Conservation (phyloP, 2,888 invertebrate species). For the Meghimatium bilineatum region DNA sequence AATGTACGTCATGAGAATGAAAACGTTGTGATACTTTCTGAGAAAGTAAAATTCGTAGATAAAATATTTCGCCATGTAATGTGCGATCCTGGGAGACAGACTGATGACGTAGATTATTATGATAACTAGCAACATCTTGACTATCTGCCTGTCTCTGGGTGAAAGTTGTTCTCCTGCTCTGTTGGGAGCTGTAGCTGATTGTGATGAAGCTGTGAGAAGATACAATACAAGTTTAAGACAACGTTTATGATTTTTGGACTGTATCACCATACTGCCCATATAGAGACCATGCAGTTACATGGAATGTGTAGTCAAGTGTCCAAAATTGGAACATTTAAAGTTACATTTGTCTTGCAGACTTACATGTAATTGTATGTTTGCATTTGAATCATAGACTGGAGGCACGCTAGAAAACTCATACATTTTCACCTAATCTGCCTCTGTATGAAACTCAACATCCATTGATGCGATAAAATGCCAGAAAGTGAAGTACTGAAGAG, state of each 20-base stretch:
- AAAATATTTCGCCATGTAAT: conserved; percentile 30
- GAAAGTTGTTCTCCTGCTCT: not conserved
- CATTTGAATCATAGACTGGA: too few species aligned
- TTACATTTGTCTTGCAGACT: too few species aligned
- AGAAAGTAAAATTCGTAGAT: conserved; percentile 29
- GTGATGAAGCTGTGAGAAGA: not conserved
- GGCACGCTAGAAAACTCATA: too few species aligned
- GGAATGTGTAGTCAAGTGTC: too few species aligned
- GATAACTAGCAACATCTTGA: conserved; percentile 21
- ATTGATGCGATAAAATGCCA: too few species aligned
- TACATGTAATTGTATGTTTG: too few species aligned
- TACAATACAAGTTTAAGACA: not conserved
- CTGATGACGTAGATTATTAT: conserved; percentile 24
- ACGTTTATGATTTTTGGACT: not conserved
- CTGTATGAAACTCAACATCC: too few species aligned
- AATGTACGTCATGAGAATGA: conserved; percentile 11
- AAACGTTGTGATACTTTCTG: conserved; percentile 29
- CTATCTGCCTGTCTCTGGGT: conserved; percentile 11
- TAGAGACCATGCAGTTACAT: too few species aligned
- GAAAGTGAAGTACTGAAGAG: too few species aligned
- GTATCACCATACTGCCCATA: too few species aligned
- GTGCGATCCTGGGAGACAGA: conserved; percentile 6
- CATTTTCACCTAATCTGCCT: too few species aligned
- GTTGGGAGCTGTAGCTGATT: not conserved
- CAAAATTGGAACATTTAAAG: too few species aligned